phyloP scores from a whole-genome alignment of 2,797 vertebrate species.

The Myotis myotis region DNA sequence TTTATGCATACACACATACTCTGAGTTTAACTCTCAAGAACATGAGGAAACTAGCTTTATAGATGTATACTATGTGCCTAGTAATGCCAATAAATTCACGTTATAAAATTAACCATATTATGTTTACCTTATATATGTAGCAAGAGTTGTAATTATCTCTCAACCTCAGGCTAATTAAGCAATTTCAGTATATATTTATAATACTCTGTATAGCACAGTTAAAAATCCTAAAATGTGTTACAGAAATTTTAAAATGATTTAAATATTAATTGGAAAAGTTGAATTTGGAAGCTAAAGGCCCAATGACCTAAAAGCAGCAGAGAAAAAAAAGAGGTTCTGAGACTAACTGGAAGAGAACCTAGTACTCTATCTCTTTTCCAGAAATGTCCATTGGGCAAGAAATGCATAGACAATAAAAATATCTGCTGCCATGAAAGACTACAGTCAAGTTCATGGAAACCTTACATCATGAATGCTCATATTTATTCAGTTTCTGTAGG shows the following conservation, averaged over 20 bases:
- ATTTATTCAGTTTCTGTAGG: background rate
- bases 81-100: background rate
- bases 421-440: background rate
- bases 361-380: background rate
- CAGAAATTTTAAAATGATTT: background rate
- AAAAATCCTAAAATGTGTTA: background rate
- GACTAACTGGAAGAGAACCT: background rate
- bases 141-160: background rate
- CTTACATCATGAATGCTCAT: rapidly evolving
- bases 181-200: background rate
- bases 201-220: background rate
- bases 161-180: background rate
- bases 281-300: background rate
- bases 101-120: slow-evolving; percentile 15
- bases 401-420: background rate
- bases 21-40: background rate
- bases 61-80: background rate
- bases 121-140: background rate
- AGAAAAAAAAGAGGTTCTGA: background rate
- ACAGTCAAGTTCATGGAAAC: background rate
- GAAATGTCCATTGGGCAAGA: background rate
- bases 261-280: background rate
- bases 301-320: background rate
- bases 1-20: background rate
- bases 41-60: background rate